A percentile compares a stretch with the other conserved stretches of the same genome.
Conservation (phyloP, 2,888 invertebrate species). For the Trachelus tabidus region DNA sequence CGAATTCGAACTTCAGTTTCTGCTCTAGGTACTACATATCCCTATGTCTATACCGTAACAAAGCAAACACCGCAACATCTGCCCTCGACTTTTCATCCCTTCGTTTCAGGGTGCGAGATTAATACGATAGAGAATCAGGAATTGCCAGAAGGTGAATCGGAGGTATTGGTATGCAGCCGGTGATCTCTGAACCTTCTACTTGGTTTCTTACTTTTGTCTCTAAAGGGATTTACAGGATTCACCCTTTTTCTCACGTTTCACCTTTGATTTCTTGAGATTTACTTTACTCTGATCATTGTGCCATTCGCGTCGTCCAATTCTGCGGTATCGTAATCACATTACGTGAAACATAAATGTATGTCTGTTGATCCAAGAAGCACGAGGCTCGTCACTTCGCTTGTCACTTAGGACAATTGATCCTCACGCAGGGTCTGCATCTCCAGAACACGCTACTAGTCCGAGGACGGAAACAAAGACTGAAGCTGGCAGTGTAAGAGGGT, state of each 20-base stretch:
- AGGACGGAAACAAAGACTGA: not conserved
- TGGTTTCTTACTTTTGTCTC: not conserved
- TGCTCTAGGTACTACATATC: not conserved
- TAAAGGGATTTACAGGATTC: not conserved
- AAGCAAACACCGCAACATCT: conserved; percentile 35
- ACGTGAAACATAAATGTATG: not conserved
- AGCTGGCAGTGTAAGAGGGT: not conserved
- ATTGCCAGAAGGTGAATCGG: not conserved
- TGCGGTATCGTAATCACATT: not conserved
- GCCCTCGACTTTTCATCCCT: conserved; percentile 2
- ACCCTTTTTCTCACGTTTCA: not conserved
- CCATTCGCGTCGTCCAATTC: not conserved
- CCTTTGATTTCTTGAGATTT: not conserved
- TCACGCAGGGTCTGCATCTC: not conserved
- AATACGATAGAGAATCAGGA: not conserved
- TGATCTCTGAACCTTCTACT: not conserved
- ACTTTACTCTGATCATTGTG: not conserved
- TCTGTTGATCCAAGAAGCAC: not conserved
- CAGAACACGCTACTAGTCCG: not conserved
- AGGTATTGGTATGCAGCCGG: not conserved
- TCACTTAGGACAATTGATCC: not conserved
- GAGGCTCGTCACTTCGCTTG: not conserved
- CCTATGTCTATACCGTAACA: conserved; percentile 23
- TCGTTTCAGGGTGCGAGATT: not conserved
- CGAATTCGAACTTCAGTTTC: not conserved